Evolutionary conservation across 2,888 invertebrate genomes (phyloP), one percentile per base, ranked within the genome.

Genomic region (Polyommatus iphigenia): DNA sequence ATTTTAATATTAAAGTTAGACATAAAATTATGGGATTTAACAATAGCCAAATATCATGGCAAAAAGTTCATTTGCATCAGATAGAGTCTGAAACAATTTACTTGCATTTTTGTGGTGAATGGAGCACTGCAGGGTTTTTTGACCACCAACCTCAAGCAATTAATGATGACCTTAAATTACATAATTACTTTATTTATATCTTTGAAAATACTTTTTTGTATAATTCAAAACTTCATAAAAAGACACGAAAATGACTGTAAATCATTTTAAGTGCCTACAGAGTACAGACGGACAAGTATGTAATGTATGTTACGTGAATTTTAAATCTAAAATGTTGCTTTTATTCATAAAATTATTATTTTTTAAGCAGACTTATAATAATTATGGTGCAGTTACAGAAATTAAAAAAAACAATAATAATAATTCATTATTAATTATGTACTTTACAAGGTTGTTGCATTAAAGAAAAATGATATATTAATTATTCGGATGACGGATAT

Each of bases 101-200:
- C 7, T 41, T 41, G n/a, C n/a, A 24, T 24, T 46, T 46, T 10
- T 10, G 46, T 46, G 10, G 2, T 46, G 10, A 46, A 24, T 62
- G 62, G 4, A 62, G 20, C 24, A 4, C 24, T 62, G 62, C 29
- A 15, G 0, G 15, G 29, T 29, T 67, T 67, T 32, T 67, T 32
- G 29, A 24, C 13, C 29, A 15, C 24, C 29, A 6, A 6, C 29
- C 29, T 32, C 13, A 67, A 67, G 59, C 8, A 20, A 20, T 5
- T 18, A 59, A 67, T 29, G 29, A 13, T 15, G 6, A 67, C 67
- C 29, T 15, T 15, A 67, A 62, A 24, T 59, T 20, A 29, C 24
- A 59, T 59, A 67, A 29, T 67, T 67, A 62, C 20, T 67, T 67
- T 29, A 67, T 67, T 67, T 67, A 29, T 67, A 67, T 13, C 15